phyloP scores from a whole-genome alignment of 1,140 invertebrate genomes.

The Drosophila ficusphila region DNA sequence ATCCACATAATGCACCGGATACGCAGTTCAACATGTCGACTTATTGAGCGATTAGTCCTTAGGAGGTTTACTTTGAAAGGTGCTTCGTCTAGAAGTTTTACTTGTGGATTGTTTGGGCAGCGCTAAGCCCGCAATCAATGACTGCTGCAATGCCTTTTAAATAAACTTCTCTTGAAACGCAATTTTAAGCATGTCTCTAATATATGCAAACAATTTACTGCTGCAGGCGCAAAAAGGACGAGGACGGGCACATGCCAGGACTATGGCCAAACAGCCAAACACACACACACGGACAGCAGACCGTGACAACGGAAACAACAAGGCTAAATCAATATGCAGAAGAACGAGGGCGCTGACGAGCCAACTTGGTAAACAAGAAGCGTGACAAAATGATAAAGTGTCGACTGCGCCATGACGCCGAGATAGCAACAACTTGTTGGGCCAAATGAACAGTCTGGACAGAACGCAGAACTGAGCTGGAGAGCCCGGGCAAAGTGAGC shows the following conservation, averaged over 20 bases:
- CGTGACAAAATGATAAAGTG: conserved; percentile 77
- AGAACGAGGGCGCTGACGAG: conserved; percentile 33
- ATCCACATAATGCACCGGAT: neutral
- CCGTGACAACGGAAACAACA: conserved; percentile 18
- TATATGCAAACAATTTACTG: conserved; percentile 72
- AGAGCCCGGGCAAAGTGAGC: conserved; percentile 62
- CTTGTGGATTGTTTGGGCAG: neutral
- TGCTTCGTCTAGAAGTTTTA: too few species aligned
- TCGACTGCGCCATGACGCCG: conserved; percentile 34
- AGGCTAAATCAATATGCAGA: conserved; percentile 75
- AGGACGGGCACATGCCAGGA: conserved; percentile 16
- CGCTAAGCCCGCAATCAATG: conserved; percentile 7
- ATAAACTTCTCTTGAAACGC: conserved; percentile 68
- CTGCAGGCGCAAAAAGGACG: conserved; percentile 10
- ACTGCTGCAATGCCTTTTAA: conserved; percentile 50
- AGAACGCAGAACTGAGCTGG: neutral
- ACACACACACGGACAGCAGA: conserved; percentile 9
- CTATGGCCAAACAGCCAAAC: neutral
- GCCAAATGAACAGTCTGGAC: neutral
- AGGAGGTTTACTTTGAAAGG: too few species aligned
- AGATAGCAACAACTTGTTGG: conserved; percentile 47
- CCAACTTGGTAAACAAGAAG: conserved; percentile 69
- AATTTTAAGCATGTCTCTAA: conserved; percentile 72
- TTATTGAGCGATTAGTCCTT: too few species aligned
- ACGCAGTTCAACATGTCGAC: neutral